phyloP scores from a whole-genome alignment of 1,140 invertebrate genomes.

The Heliothis virescens region DNA sequence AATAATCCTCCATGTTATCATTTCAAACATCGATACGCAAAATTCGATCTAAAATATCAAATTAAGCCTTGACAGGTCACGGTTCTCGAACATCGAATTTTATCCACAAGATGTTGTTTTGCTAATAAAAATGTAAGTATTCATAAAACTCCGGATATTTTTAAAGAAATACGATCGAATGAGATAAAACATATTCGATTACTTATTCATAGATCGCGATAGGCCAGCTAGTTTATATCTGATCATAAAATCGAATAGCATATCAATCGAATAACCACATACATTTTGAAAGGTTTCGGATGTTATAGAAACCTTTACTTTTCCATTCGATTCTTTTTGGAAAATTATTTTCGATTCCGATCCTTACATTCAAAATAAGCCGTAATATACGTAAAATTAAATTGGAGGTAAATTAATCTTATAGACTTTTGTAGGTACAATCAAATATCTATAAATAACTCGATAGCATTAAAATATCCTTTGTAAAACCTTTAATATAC shows the following conservation, averaged over 20 bases:
- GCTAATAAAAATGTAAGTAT: slow-evolving; percentile 32
- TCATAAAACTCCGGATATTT: slow-evolving; percentile 27
- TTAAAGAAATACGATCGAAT: slow-evolving; percentile 16
- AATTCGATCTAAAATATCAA: not conserved
- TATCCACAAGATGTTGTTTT: slow-evolving; percentile 17
- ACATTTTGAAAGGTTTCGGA: slow-evolving; percentile 11
- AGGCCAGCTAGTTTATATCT: slow-evolving; percentile 38
- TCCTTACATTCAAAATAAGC: too few species aligned
- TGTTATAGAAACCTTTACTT: not conserved
- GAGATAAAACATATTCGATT: slow-evolving; percentile 35
- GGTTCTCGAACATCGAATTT: slow-evolving; percentile 16
- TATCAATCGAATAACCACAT: slow-evolving; percentile 21
- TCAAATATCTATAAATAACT: not conserved
- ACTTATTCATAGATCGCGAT: slow-evolving; percentile 43
- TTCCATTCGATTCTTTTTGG: too few species aligned
- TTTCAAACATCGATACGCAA: not conserved
- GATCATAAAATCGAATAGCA: slow-evolving; percentile 34
- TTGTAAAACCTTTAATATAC: not conserved
- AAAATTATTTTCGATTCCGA: too few species aligned
- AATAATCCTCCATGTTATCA: too few species aligned
- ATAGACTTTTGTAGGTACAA: not conserved
- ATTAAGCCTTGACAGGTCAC: slow-evolving; percentile 9
- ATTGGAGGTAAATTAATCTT: too few species aligned
- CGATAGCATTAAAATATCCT: not conserved
- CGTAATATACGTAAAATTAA: too few species aligned